Conservation (phyloP, 2,888 invertebrate genomes). For the Cataglyphis albicans region DNA sequence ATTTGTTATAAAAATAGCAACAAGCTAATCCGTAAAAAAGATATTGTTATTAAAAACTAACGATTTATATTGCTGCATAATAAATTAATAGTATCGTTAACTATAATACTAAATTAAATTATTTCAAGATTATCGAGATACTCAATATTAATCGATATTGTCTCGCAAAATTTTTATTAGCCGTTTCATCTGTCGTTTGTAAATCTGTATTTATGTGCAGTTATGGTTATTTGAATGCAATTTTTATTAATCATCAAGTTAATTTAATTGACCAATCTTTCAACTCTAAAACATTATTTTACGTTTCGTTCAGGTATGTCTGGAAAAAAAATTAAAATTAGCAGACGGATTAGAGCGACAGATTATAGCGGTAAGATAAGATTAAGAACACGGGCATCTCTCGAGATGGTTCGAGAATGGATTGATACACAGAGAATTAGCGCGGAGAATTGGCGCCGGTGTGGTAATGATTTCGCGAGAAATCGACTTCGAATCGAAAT, state of each 20-base stretch:
- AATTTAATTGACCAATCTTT: background rate
- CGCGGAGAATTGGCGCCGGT: slow-evolving; percentile 18
- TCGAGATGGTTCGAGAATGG: slow-evolving; percentile 78
- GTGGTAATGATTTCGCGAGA: slow-evolving; percentile 11
- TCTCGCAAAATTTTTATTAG: background rate
- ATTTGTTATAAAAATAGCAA: background rate
- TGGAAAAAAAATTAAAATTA: slow-evolving; percentile 10
- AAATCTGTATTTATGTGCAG: background rate
- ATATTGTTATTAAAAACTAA: background rate
- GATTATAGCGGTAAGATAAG: slow-evolving; percentile 13
- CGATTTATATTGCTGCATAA: background rate
- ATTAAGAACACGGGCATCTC: slow-evolving; percentile 52
- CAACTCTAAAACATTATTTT: background rate
- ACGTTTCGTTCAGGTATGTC: slow-evolving; percentile 29
- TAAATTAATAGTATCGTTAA: background rate
- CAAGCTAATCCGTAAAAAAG: background rate
- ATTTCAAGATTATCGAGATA: background rate
- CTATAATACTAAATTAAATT: slow-evolving; percentile 4
- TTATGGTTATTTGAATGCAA: background rate
- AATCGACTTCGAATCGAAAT: slow-evolving; percentile 12
- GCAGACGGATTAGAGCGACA: slow-evolving; percentile 14
- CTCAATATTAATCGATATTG: slow-evolving; percentile 10
- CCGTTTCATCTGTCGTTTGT: background rate
- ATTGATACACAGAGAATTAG: slow-evolving; percentile 61
- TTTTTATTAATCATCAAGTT: background rate